Base-by-base conservation (phyloP, 2,888 invertebrate genomes). In the Macrosoma leucophasiata region DNA sequence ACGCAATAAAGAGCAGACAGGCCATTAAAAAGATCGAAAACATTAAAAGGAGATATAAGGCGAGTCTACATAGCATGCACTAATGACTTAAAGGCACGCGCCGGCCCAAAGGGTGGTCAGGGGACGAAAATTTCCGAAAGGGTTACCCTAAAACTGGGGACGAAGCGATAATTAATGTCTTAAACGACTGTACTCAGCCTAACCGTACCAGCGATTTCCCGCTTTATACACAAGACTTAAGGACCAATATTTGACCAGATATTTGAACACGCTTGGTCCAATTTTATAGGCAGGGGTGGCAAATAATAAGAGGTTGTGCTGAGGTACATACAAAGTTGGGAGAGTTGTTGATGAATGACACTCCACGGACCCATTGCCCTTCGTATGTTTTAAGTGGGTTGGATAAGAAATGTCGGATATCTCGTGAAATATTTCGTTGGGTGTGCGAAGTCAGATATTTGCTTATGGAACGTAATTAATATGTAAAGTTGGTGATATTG, bases 351-450 rank as follows among this genome's bases (percentile, higher is more conserved):
- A 84, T 84, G 84, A 79, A 84, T 84, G 84, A 84, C 78, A 84
- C 84, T 84, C 84, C 13, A 62, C 65, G 84, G 84, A 68, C 77
- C 82, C 79, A 84, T 84, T 79, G 84, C 82, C 84, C 84, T 82
- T 82, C 79, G 78, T 70, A 73, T 72, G 79, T 73, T 78, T 78
- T 72, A 82, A 81, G 73, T 73, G 76, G 79, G 76, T 70, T 62
- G 62, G 79, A 84, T 79, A 82, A 82, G 82, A 79, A 81, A 78
- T 67, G 79, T 73, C 70, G 84, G 75, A 75, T 78, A 71, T 65
- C 66, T 60, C 55, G 73, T 79, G 76, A 81, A 78, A 79, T 82
- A 81, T 79, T 64, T 65, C 59, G 50, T 48, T 47, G 48, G 52
- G 54, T 58, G 56, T 52, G 50, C 48, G 58, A 47, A 43, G 41